phyloP scores from a whole-genome alignment of 2,888 invertebrate species.

The Mantis religiosa region DNA sequence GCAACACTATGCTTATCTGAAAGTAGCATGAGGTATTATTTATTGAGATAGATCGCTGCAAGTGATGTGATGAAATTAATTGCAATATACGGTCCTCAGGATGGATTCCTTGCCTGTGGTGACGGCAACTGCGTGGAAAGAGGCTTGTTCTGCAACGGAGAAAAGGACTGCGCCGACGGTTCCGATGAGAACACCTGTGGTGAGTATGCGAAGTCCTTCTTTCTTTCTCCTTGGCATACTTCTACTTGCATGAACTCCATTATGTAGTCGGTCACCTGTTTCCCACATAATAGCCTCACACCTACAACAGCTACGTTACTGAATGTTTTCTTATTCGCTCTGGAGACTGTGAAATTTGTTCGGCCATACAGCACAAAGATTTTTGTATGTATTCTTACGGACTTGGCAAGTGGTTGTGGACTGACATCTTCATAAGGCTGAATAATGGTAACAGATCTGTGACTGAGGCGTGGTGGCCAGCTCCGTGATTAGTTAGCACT shows the following conservation, averaged over 20 bases:
- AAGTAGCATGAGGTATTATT: neutral
- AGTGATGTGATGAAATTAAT: neutral
- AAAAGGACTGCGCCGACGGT: conserved; percentile 82
- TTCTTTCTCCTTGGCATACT: neutral
- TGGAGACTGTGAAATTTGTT: too few species aligned
- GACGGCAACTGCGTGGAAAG: conserved; percentile 82
- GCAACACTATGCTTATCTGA: neutral
- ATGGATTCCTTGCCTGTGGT: conserved; percentile 82
- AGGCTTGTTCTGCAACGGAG: conserved; percentile 89
- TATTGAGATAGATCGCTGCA: neutral
- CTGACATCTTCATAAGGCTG: too few species aligned
- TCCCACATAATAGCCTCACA: neutral
- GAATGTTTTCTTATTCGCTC: too few species aligned
- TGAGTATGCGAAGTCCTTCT: conserved; percentile 49
- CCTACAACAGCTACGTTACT: too few species aligned
- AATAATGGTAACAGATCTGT: too few species aligned
- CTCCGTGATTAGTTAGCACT: too few species aligned
- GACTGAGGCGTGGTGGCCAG: too few species aligned
- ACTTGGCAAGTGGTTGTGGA: too few species aligned
- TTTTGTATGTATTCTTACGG: too few species aligned
- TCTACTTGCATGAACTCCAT: neutral
- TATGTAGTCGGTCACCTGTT: neutral
- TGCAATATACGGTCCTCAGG: conserved; percentile 45
- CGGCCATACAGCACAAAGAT: too few species aligned
- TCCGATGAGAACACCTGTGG: conserved; percentile 89